Evolutionary conservation across 2,797 vertebrate species (phyloP), one percentile per base, ranked within the genome.

Genomic region (Spinibarbus caldwelli): DNA sequence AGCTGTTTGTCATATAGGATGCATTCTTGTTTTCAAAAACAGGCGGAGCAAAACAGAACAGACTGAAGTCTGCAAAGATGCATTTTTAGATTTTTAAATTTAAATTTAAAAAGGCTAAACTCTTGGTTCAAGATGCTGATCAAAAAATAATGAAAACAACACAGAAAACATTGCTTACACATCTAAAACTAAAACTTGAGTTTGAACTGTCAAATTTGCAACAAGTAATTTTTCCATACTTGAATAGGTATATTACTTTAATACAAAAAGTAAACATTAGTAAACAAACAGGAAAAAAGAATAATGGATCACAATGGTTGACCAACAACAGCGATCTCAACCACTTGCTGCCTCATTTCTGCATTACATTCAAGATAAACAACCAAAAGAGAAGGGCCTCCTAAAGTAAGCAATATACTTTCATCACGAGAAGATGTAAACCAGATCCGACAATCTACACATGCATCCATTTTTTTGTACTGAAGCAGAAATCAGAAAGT

Each of bases 401-500:
- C 19, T 31, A 66, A 66, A 41, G 8, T 45, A 79, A 45, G n/a
- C 26, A 45, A 64, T 45, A 2, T 15, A 49, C 78, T 49, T 47
- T 66, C 26, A 49, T 47, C 78, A 67, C 1, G 9, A 66, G n/a
- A 15, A 29, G 15, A 47, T 34, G 17, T 45, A 66, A 80, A 66
- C 26, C 59, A 49, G 59, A 67, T 31, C 78, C 49, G 41, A 80
- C 19, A 47, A 45, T 66, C 59, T 49, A 49, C 5, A 12, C 43
- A 49, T 23, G n/a, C 17, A 34, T 34, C 26, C n/a, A 34, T 6
- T 19, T 23, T 66, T 49, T 45, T 47, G 9, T 14, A 43, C 23
- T 29, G 38, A 15, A 84, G 62, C n/a, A 54, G 9, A 84, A 57
- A 66, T 82, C 67, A 68, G 62, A 31, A 43, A 14, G 5, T 21